Percentiles rank a stretch among this genome's conserved stretches.
Evolutionary conservation across 1,140 invertebrate genomes (phyloP).

Genomic region (Papilio dardanus): DNA sequence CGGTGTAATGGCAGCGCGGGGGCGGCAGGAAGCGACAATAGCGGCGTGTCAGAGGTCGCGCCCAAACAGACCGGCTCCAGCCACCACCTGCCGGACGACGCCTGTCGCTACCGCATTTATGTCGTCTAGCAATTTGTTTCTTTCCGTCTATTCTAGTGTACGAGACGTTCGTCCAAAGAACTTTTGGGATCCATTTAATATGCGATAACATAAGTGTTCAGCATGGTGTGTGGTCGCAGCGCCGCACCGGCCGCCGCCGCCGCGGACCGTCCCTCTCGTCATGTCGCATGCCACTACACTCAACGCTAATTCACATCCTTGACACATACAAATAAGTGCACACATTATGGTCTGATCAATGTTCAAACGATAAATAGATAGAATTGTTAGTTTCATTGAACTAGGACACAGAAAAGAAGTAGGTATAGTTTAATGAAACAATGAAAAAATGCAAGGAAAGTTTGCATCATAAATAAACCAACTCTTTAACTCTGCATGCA

Average conservation of each 20-base stretch:
- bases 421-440: too few species aligned
- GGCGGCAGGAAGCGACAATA: slow-evolving; percentile 47
- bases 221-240: too few species aligned
- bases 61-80: slow-evolving; percentile 42
- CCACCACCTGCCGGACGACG: slow-evolving; percentile 45
- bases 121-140: background rate
- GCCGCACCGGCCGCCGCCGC: too few species aligned
- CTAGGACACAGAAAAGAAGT: background rate
- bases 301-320: too few species aligned
- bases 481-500: background rate
- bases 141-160: background rate
- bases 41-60: slow-evolving; percentile 46
- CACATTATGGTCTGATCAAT: too few species aligned
- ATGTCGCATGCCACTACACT: too few species aligned
- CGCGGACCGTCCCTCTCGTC: too few species aligned
- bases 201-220: background rate
- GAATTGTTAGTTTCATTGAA: background rate
- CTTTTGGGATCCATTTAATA: background rate
- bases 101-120: background rate
- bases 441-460: too few species aligned
- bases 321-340: too few species aligned
- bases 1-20: slow-evolving; percentile 40
- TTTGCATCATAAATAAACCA: background rate
- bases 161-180: too few species aligned
- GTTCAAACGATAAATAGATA: too few species aligned